Conservation (phyloP, 2,888 invertebrate genomes). For the Helicoverpa assulta region DNA sequence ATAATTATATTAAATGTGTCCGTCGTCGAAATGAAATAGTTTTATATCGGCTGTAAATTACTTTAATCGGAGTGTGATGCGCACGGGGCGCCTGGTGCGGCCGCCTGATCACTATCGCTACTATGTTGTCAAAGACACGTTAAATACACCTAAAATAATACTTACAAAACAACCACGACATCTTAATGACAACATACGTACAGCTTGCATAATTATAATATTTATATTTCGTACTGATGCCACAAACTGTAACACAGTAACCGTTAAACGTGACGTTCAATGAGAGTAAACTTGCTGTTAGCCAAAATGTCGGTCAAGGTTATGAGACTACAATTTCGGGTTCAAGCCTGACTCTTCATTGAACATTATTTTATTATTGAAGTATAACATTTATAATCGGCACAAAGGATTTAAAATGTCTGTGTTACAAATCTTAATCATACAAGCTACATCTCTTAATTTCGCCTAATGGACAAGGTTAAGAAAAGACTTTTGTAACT, state of each 20-base stretch:
- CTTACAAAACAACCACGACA: conserved; percentile 6
- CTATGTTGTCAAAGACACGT: conserved; percentile 50
- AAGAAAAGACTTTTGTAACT: conserved; percentile 14
- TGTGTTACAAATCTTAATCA: conserved; percentile 37
- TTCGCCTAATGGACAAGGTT: conserved; percentile 3
- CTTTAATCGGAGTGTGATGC: conserved; percentile 72
- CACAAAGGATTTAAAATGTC: conserved; percentile 4
- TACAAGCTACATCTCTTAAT: conserved; percentile 17
- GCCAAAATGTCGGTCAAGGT: conserved; percentile 37
- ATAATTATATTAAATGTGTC: conserved; percentile 83
- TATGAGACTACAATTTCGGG: background rate
- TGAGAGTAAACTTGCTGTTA: background rate
- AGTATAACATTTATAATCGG: background rate
- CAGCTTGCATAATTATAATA: background rate
- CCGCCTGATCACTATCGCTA: conserved; percentile 42
- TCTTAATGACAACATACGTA: conserved; percentile 24
- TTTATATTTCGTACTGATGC: background rate
- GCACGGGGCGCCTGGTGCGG: conserved; percentile 35
- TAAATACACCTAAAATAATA: conserved; percentile 53
- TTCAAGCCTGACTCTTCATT: background rate
- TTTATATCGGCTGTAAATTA: conserved; percentile 84
- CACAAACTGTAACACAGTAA: background rate
- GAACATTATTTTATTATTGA: background rate
- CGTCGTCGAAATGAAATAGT: conserved; percentile 77
- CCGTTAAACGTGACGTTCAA: background rate